These are phyloP conservation scores for Volucella bombylans DNA, from an alignment of 2,888 invertebrate genomes.

Conservation along the genomic window DNA sequence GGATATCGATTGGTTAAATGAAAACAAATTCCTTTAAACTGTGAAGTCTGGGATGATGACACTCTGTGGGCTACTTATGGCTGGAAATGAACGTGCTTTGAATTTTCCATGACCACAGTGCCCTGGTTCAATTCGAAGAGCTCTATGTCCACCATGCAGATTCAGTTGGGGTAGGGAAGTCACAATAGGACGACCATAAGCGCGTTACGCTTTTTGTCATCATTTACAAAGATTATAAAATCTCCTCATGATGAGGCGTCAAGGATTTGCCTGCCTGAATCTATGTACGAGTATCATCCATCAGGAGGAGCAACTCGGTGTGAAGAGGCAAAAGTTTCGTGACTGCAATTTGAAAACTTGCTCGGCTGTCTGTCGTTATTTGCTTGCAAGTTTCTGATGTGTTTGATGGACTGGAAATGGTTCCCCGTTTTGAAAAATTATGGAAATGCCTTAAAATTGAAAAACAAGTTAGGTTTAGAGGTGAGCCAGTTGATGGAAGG, in stretches of 20 bases:
- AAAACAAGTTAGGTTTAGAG: no score
- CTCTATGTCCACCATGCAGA: no score
- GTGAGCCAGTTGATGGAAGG: no score
- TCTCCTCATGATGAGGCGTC: not conserved
- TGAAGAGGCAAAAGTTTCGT: not conserved
- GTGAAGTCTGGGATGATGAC: slow-evolving; percentile 15
- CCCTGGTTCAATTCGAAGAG: not conserved
- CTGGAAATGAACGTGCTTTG: slow-evolving; percentile 18
- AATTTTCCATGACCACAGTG: slow-evolving; percentile 5
- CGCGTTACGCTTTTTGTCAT: slow-evolving; percentile 27
- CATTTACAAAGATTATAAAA: slow-evolving; percentile 36
- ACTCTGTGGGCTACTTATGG: slow-evolving; percentile 27
- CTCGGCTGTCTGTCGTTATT: not conserved
- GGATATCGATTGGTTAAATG: slow-evolving; percentile 45
- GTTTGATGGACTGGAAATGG: slow-evolving; percentile 15
- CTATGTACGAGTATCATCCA: no score
- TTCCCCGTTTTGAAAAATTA: not conserved
- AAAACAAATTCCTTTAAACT: slow-evolving; percentile 47
- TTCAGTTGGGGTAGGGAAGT: no score
- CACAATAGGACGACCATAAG: not conserved
- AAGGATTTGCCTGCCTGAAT: not conserved
- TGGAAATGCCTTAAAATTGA: not conserved
- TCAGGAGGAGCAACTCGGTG: not conserved
- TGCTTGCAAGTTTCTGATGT: slow-evolving; percentile 2
- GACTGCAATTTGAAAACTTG: slow-evolving; percentile 14